Percentiles rank a stretch among this genome's conserved stretches.
Evolutionary conservation across 2,888 invertebrate species (phyloP).

Genomic region (Rhodophaea formosa): DNA sequence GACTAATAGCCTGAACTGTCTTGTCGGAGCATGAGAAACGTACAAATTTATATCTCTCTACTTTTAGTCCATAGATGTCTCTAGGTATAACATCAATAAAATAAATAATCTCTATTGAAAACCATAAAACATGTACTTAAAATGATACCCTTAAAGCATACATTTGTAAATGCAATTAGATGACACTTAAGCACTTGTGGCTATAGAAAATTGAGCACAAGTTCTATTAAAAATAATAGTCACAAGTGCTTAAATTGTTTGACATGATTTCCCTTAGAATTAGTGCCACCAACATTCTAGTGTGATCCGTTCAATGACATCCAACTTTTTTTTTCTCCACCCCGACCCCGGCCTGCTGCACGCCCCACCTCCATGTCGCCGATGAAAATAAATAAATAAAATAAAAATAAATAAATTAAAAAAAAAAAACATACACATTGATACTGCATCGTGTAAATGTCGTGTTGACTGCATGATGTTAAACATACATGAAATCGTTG

Average conservation of each 20-base stretch:
- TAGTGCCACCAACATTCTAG: slow-evolving; percentile 66
- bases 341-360: slow-evolving; percentile 76
- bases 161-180: slow-evolving; percentile 65
- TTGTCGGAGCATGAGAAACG: slow-evolving; percentile 60
- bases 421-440: slow-evolving; percentile 68
- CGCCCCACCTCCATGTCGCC: slow-evolving; percentile 72
- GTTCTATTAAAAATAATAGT: slow-evolving; percentile 13
- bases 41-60: slow-evolving; percentile 24
- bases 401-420: slow-evolving; percentile 35
- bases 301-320: slow-evolving; percentile 79
- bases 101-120: slow-evolving; percentile 65
- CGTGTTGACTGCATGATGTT: slow-evolving; percentile 80
- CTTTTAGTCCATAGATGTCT: slow-evolving; percentile 34
- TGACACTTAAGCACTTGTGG: slow-evolving; percentile 54
- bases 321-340: slow-evolving; percentile 75
- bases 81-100: slow-evolving; percentile 48
- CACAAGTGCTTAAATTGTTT: slow-evolving; percentile 47
- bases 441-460: slow-evolving; percentile 75
- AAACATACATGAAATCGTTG: slow-evolving; percentile 63
- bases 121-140: slow-evolving; percentile 37
- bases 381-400: slow-evolving; percentile 60
- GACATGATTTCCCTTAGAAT: slow-evolving; percentile 53
- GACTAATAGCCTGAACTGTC: slow-evolving; percentile 69
- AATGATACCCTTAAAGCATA: slow-evolving; percentile 56
- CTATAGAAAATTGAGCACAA: slow-evolving; percentile 25